A percentile compares a stretch with the other conserved stretches of the same genome.
Evolutionary conservation across 2,888 invertebrate species (phyloP).

Genomic region (Calliopum simillimum): DNA sequence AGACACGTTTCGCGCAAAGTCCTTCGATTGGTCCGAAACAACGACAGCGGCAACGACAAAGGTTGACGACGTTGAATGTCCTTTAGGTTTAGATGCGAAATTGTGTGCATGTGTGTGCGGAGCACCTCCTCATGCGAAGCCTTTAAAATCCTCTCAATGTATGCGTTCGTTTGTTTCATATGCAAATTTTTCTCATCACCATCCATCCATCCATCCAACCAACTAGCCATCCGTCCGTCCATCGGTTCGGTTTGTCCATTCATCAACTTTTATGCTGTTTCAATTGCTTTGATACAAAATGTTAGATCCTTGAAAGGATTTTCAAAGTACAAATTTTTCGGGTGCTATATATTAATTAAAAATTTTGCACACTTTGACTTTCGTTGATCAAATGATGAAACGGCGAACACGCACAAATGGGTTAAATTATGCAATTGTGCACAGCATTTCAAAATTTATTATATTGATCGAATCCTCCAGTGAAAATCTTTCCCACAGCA

Average conservation of each 20-base stretch:
- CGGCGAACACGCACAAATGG: neutral
- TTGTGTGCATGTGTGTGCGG: neutral
- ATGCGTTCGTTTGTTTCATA: constrained; percentile 12
- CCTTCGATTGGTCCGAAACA: constrained; percentile 40
- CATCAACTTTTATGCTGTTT: constrained; percentile 24
- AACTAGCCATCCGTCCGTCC: constrained; percentile 15
- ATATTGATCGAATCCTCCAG: no score
- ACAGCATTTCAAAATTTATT: neutral
- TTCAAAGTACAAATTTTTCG: no score
- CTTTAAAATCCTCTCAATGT: neutral
- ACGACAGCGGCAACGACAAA: constrained; percentile 18
- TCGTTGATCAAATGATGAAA: neutral
- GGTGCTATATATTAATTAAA: no score
- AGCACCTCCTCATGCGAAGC: no score
- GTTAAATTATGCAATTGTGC: neutral
- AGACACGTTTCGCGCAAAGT: constrained; percentile 41
- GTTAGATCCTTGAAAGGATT: neutral
- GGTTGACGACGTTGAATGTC: constrained; percentile 20
- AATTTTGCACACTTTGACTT: neutral
- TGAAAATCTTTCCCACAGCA: constrained; percentile 23
- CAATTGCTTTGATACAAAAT: constrained; percentile 6
- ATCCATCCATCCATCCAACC: constrained; percentile 15
- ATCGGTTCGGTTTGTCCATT: neutral
- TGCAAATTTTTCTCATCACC: constrained; percentile 24
- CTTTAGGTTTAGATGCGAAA: neutral